Conservation (phyloP, 1,140 invertebrate genomes). For the Eubasilissa regina region DNA sequence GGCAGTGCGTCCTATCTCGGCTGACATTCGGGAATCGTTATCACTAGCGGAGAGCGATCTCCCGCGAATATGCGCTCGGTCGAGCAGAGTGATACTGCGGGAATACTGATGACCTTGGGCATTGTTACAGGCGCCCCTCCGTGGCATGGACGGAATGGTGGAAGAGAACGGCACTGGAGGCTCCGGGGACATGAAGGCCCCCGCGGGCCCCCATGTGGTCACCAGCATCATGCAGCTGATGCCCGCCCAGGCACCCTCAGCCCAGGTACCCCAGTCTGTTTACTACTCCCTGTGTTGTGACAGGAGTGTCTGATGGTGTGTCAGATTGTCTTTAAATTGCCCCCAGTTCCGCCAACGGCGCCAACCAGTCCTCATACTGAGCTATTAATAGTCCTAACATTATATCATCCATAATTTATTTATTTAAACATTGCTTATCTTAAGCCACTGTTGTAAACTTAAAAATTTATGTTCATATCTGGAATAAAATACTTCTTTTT, state of each 20-base stretch:
- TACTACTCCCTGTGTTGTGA: too few relatives aligned
- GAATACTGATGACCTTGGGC: slow-evolving; percentile 48
- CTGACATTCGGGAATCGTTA: slow-evolving; percentile 23
- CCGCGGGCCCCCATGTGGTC: slow-evolving; percentile 72
- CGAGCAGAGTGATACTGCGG: neutral
- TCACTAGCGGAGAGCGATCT: neutral
- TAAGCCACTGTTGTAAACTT: too few relatives aligned
- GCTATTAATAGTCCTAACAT: too few relatives aligned
- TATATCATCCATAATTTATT: too few relatives aligned
- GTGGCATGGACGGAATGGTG: slow-evolving; percentile 88
- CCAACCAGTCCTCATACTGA: too few relatives aligned
- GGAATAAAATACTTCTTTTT: too few relatives aligned
- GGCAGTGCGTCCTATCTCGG: slow-evolving; percentile 29
- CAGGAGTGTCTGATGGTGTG: too few relatives aligned
- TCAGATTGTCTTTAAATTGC: too few relatives aligned
- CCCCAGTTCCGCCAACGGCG: too few relatives aligned
- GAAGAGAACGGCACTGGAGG: slow-evolving; percentile 87
- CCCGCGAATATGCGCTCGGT: neutral
- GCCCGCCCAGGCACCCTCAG: slow-evolving; percentile 77
- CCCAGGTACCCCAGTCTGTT: slow-evolving; percentile 72
- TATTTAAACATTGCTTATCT: too few relatives aligned
- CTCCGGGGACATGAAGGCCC: slow-evolving; percentile 74
- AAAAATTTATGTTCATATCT: too few relatives aligned
- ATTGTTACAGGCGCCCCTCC: slow-evolving; percentile 68
- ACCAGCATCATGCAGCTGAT: slow-evolving; percentile 90